Conservation (phyloP, 2,113 vertebrate genomes). For the Forbesichthys agassizii region DNA sequence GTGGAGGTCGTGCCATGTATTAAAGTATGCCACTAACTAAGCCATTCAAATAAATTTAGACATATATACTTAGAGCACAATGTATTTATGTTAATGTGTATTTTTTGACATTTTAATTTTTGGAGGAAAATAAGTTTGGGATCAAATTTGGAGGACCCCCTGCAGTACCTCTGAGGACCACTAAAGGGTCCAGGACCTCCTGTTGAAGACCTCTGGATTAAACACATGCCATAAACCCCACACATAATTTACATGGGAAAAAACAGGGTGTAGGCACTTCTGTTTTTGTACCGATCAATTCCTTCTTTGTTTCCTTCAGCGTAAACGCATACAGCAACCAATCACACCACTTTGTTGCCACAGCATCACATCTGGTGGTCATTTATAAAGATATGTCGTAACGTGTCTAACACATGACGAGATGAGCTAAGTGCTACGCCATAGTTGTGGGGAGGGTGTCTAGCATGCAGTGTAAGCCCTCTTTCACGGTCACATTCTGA, state of each 20-base stretch:
- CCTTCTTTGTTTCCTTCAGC: conserved; percentile 32
- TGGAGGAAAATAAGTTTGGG: too few relatives aligned
- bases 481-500: not conserved
- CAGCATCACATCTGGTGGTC: conserved; percentile 24
- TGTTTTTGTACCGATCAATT: conserved; percentile 48
- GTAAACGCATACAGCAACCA: conserved; percentile 15
- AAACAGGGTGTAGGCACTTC: conserved; percentile 73
- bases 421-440: conserved; percentile 5
- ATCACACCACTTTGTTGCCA: conserved; percentile 27
- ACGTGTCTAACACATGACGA: conserved; percentile 19
- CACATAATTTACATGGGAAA: conserved; percentile 20
- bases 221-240: too few relatives aligned
- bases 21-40: too few relatives aligned
- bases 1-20: too few relatives aligned
- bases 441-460: not conserved
- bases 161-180: too few relatives aligned
- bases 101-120: too few relatives aligned
- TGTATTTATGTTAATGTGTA: too few relatives aligned
- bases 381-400: conserved; percentile 4
- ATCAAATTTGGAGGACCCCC: too few relatives aligned
- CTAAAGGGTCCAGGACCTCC: too few relatives aligned
- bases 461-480: not conserved
- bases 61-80: too few relatives aligned
- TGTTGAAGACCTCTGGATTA: too few relatives aligned
- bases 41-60: too few relatives aligned